These are phyloP conservation scores for Liparis tanakae DNA, from an alignment of 2,797 vertebrate genomes.

Conservation along the genomic window DNA sequence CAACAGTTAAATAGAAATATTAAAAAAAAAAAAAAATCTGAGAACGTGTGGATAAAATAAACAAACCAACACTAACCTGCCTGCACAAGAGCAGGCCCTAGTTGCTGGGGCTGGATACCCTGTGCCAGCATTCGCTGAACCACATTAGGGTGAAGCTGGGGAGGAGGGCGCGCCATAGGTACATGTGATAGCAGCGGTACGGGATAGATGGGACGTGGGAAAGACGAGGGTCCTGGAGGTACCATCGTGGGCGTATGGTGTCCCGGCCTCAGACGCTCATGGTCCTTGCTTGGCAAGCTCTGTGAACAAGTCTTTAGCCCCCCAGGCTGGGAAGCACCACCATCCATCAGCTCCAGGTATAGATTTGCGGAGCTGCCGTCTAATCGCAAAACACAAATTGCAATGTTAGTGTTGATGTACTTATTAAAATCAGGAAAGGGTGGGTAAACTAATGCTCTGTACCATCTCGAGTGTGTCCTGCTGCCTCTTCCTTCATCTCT, in stretches of 20 bases:
- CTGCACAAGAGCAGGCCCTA: conserved; percentile 90
- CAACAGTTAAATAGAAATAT: neutral
- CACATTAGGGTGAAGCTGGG: conserved; percentile 92
- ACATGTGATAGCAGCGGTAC: conserved; percentile 93
- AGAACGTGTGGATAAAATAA: neutral
- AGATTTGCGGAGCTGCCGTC: conserved; percentile 73
- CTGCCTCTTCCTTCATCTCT: conserved; percentile 87
- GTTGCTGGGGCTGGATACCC: conserved; percentile 92
- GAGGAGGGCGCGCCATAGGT: conserved; percentile 91
- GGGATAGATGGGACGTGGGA: conserved; percentile 91
- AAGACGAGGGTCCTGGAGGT: conserved; percentile 88
- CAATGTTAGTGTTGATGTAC: neutral
- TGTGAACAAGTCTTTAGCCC: conserved; percentile 80
- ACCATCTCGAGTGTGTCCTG: conserved; percentile 87
- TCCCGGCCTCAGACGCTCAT: conserved; percentile 89
- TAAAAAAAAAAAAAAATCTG: neutral
- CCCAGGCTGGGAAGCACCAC: conserved; percentile 63
- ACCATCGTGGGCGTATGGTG: conserved; percentile 88
- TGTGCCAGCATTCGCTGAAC: conserved; percentile 96
- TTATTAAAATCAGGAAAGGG: neutral
- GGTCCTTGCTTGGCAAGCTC: conserved; percentile 85
- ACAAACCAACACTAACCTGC: conserved; percentile 82
- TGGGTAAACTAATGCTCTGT: conserved; percentile 34
- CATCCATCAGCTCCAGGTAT: conserved; percentile 75
- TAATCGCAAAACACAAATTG: conserved; percentile 52